Base-by-base conservation (phyloP, 2,113 vertebrate species). In the Stigmatopora nigra region DNA sequence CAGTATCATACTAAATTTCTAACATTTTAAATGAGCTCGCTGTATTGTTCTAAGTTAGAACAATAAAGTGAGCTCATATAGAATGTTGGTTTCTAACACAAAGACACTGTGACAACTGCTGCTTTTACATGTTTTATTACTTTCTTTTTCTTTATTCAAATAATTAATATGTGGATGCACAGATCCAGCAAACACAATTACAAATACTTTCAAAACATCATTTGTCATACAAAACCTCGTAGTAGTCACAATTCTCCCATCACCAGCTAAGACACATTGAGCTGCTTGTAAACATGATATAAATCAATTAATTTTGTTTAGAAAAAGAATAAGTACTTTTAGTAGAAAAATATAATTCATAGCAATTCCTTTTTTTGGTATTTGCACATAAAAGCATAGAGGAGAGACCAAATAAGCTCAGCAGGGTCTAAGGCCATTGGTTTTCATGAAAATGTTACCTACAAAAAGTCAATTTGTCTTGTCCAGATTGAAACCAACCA, bases 301-400 rank as follows among this genome's bases (percentile, higher is more conserved):
- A 84, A 88, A 85, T 73, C 57, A 69, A 76, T 82, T 70, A 61
- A 72, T 72, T 71, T 60, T 44, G 83, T 87, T 82, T 84, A 84
- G 66, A 84, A 91, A 82, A 31, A 31, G 3, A 31, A 3, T 31
- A 31, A 78, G 76, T 80, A 78, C 86, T 10, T 87, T 70, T 86
- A 75, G 78, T 91, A 92, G 72, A 92, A 92, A 92, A 92, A 92
- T 91, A 91, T 78, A 75, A 77, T 68, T 75, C 80, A 55, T 78
- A 67, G 78, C 60, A 77, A 73, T 78, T 86, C 71, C 82, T 78
- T 82, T 76, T 2, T 77, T 76, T 71, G 51, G 79, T 80, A 77
- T 81, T 86, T 84, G 79, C 82, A 86, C 85, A 82, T 56, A 83
- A 6, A 55, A 7, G 15, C 11, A 78, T 71, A 71, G 85, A 86